Percentiles rank a stretch among this genome's conserved stretches.
Evolutionary conservation across 2,113 vertebrate species (phyloP).

Genomic region (Turdus rufiventris): DNA sequence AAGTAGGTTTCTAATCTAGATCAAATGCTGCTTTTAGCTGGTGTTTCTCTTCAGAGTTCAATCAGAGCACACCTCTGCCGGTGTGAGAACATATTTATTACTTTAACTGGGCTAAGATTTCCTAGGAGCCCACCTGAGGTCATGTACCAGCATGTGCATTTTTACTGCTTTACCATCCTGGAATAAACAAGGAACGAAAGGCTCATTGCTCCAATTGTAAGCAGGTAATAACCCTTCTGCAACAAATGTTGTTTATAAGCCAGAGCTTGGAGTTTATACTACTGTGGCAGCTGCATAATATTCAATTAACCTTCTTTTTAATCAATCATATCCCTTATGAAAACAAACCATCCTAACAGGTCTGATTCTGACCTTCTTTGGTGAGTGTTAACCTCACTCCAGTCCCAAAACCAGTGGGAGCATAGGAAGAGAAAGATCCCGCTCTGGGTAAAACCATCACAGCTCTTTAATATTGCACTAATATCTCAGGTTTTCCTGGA

Average conservation of each 20-base stretch:
- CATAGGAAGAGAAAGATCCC: neutral
- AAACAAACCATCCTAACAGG: neutral
- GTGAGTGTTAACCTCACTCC: neutral
- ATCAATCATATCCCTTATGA: neutral
- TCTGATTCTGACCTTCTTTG: neutral
- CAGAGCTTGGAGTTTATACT: neutral
- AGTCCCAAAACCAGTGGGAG: neutral
- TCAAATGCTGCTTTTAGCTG: conserved; percentile 15
- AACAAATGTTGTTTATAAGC: conserved; percentile 19
- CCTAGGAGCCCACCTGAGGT: neutral
- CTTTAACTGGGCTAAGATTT: conserved; percentile 19
- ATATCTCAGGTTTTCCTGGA: conserved; percentile 51
- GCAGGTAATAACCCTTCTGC: neutral
- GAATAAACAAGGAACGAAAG: neutral
- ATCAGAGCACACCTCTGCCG: neutral
- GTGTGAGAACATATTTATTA: neutral
- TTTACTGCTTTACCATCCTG: neutral
- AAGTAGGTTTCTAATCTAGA: conserved; percentile 30
- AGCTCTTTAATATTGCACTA: neutral
- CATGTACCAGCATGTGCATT: neutral
- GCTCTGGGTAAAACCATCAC: neutral
- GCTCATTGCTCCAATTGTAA: neutral
- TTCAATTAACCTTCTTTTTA: conserved; percentile 50
- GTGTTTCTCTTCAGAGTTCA: conserved; percentile 3
- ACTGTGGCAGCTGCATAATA: neutral